These are phyloP conservation scores for Julus scanicus DNA, from an alignment of 2,888 invertebrate genomes.

Conservation along the genomic window DNA sequence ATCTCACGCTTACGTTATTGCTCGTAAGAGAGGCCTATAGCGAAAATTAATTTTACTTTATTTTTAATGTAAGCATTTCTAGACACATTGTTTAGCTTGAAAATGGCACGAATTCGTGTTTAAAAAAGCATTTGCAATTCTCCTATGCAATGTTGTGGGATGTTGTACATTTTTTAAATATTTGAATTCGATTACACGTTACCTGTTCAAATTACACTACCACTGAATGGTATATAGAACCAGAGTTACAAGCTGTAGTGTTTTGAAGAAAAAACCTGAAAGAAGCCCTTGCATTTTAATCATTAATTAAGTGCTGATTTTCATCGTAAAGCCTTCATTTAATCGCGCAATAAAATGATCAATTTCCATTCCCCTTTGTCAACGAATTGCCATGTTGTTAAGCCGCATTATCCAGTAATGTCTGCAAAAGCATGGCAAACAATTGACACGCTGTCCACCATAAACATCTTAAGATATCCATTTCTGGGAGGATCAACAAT, in stretches of 20 bases:
- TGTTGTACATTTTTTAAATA: too few relatives aligned
- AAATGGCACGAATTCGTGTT: too few relatives aligned
- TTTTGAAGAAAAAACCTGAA: not conserved
- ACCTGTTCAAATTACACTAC: too few relatives aligned
- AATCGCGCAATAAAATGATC: not conserved
- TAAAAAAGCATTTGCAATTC: too few relatives aligned
- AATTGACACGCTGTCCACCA: slow-evolving; percentile 32
- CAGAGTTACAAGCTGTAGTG: not conserved
- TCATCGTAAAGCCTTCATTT: not conserved
- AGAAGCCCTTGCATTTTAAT: not conserved
- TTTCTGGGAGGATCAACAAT: slow-evolving; percentile 17
- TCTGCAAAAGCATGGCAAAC: not conserved
- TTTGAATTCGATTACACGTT: too few relatives aligned
- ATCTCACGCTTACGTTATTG: too few relatives aligned
- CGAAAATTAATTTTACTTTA: too few relatives aligned
- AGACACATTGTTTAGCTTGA: too few relatives aligned
- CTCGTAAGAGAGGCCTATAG: too few relatives aligned
- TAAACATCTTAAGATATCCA: not conserved
- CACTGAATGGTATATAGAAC: too few relatives aligned
- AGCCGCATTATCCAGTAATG: not conserved
- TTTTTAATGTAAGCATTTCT: too few relatives aligned
- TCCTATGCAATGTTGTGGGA: too few relatives aligned
- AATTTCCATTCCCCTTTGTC: not conserved
- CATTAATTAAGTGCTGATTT: not conserved
- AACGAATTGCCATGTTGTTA: not conserved